These are phyloP conservation scores for Erebia epiphron DNA, from an alignment of 2,888 invertebrate species.

Conservation along the genomic window DNA sequence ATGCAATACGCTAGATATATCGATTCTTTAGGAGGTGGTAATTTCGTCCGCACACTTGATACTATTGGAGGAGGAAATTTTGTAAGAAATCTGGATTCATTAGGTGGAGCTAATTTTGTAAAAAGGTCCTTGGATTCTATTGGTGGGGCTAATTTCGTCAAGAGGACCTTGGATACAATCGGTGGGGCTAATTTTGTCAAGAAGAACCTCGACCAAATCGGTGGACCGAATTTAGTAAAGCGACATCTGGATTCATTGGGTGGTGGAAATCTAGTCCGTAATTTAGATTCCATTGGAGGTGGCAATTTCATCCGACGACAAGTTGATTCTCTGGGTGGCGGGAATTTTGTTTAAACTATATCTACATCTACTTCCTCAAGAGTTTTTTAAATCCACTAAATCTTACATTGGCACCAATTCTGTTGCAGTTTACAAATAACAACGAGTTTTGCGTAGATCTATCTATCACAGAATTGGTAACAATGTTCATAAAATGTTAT, in stretches of 20 bases:
- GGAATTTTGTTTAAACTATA: constrained; percentile 62
- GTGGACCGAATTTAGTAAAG: constrained; percentile 70
- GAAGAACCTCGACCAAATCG: constrained; percentile 67
- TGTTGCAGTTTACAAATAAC: neutral
- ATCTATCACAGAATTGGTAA: constrained; percentile 10
- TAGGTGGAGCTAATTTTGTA: constrained; percentile 72
- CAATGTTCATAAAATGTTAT: constrained; percentile 50
- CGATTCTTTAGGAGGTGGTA: constrained; percentile 65
- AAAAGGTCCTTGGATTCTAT: constrained; percentile 69
- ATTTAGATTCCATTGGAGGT: constrained; percentile 77
- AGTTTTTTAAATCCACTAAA: constrained; percentile 25
- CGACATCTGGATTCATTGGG: constrained; percentile 71
- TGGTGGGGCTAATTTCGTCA: constrained; percentile 72
- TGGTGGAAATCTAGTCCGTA: constrained; percentile 72
- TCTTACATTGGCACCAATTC: neutral
- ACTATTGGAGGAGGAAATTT: constrained; percentile 74
- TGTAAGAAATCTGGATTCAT: constrained; percentile 66
- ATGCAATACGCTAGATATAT: constrained; percentile 47
- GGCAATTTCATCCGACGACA: constrained; percentile 75
- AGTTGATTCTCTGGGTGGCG: constrained; percentile 66
- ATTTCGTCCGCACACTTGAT: constrained; percentile 68
- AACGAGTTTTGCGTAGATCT: neutral
- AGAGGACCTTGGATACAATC: constrained; percentile 68
- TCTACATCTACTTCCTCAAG: constrained; percentile 39
- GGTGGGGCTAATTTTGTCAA: constrained; percentile 72